Evolutionary conservation across 2,113 vertebrate species (phyloP), one percentile per base, ranked within the genome.

Genomic region (Anolis sagrei): DNA sequence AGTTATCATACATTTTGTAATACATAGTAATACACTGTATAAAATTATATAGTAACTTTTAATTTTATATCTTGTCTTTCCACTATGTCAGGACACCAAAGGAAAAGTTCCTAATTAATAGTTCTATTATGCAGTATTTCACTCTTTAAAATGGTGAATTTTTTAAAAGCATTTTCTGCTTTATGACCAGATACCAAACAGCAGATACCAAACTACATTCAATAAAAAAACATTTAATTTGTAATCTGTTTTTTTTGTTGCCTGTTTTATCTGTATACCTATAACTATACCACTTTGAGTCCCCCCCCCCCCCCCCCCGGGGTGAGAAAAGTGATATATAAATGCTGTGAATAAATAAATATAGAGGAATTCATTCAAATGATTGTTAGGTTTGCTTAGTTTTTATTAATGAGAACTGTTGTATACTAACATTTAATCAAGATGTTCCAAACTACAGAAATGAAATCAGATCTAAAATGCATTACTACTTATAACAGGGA

Each of bases 171-270:
- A 0, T 44, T 93, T 86, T 82, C 87, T 0, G 1, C 80, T 79
- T 66, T 49, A 49, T 66, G 76, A 36, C 32, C 32, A 48, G 48
- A 69, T 39, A 78, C 89, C 82, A 61, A 74, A n/a, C 68, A 51
- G 83, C 72, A 88, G 86, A 93, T 44, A 87, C 9, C 32, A 39
- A 87, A 86, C 80, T 90, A 82, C 77, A 87, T 68, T 81, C 76
- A 66, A 70, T 48, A 85, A 83, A 87, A 83, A 87, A 75, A 48
- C 49, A 62, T 91, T 83, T 84, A 92, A 91, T 79, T 84, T 87
- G 85, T 82, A 39, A 83, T 77, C 54, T 61, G 88, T 85, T 90
- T 4, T 89, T 78, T 64, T 39, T 48, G n/a, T 85, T 85, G 8
- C 79, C 89, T 90, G 87, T 49, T 82, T 81, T 70, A 70, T 75